Evolutionary conservation across 2,113 vertebrate species (phyloP), one percentile per base, ranked within the genome.

Genomic region (Setophaga kirtlandii): DNA sequence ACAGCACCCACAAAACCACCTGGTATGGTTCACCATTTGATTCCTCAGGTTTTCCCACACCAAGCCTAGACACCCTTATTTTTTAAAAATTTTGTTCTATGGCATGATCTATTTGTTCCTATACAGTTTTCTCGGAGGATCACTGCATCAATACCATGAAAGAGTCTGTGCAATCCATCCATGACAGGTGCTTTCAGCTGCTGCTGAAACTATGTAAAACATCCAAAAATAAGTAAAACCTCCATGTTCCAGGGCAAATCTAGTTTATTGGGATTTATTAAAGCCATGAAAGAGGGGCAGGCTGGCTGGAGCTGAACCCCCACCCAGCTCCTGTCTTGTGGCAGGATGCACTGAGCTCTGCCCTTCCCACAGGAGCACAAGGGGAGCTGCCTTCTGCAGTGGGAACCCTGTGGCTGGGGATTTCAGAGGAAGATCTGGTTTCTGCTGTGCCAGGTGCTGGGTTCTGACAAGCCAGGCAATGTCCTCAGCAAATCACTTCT

Each of bases 1-100:
- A 68, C n/a, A 75, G 81, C 81, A 80, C 86, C 31, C 41, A 64
- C 92, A 89, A 73, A 93, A 89, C 69, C 73, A 87, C 46, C 18
- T 1, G 0, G 27, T 74, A 41, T 91, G 52, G 62, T 70, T 95
- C 63, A 60, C 47, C 47, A 90, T 96, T 91, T 89, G 41, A 47
- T 79, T 96, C 83, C 75, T 80, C 49, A 65, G 78, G 69, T 64
- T 97, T 95, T 90, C 80, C 87, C 55, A 87, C 58, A 42, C 31
- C 6, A 39, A 71, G 14, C 16, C 69, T 75, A 53, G n/a, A 53
- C 2, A 4, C 53, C 30, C 3, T 62, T 42, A 23, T 33, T 30
- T 47, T 44, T 20, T 8, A 37, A 37, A 37, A 20, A n/a, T n/a
- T 53, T 89, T 89, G 18, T 80, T 59, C 28, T 35, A 5, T 4